Percentiles rank a stretch among this genome's conserved stretches.
Conservation (phyloP, 2,797 vertebrate genomes). For the Buphagus erythrorhynchus region DNA sequence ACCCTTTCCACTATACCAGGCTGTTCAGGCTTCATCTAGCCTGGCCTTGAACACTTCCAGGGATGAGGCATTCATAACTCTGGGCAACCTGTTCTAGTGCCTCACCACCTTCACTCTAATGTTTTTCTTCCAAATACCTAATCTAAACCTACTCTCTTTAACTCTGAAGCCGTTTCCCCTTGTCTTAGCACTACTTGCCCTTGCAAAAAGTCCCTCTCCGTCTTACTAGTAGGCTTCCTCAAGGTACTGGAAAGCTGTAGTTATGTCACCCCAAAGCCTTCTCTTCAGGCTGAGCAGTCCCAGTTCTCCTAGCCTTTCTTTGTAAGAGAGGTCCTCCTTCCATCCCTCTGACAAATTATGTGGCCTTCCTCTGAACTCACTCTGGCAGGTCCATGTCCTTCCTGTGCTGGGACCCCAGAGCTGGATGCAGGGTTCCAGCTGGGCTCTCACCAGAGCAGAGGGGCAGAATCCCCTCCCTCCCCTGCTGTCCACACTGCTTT, state of each 20-base stretch:
- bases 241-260: neutral
- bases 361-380: accelerated
- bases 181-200: neutral
- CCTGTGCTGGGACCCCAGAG: neutral
- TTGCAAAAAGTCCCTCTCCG: neutral
- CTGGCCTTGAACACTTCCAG: neutral
- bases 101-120: neutral
- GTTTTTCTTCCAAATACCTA: neutral
- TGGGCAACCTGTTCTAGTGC: neutral
- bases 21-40: neutral
- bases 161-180: neutral
- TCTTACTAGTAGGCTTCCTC: neutral
- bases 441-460: neutral
- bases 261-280: neutral
- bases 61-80: neutral
- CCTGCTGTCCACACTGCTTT: neutral
- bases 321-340: neutral
- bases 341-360: neutral
- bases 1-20: neutral
- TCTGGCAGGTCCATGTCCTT: accelerated
- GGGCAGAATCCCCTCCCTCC: neutral
- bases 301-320: neutral
- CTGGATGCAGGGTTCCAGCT: neutral
- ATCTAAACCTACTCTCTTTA: neutral
- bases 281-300: too few species aligned